A percentile compares a stretch with the other conserved stretches of the same genome.
These are phyloP conservation scores for Coptodon rendalli DNA, from an alignment of 2,113 vertebrate genomes.

Conservation along the genomic window DNA sequence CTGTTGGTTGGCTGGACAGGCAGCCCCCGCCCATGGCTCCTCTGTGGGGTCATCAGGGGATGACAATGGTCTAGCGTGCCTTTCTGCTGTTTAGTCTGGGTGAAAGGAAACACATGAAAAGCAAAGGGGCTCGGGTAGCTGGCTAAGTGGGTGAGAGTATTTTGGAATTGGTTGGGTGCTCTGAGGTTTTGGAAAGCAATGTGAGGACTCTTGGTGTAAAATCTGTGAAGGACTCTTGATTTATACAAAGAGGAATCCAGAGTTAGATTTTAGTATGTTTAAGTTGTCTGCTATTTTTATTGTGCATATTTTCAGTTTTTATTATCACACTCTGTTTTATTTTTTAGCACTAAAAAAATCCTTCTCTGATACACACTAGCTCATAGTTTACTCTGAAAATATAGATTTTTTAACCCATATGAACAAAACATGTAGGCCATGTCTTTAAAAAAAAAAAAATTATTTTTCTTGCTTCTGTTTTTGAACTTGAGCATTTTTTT, in stretches of 20 bases:
- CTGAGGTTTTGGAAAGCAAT: slow-evolving; percentile 26
- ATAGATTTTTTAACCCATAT: not conserved
- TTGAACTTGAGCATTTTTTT: not conserved
- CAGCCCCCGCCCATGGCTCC: slow-evolving; percentile 3
- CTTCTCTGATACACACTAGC: not conserved
- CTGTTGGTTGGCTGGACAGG: slow-evolving; percentile 19
- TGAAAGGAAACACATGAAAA: slow-evolving; percentile 1
- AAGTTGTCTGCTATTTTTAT: not conserved
- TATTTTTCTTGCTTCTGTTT: not conserved
- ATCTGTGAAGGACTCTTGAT: not conserved
- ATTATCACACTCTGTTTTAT: not conserved
- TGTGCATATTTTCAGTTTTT: not conserved
- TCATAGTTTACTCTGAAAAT: not conserved
- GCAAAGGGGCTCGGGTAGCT: not conserved
- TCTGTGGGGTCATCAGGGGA: slow-evolving; percentile 12
- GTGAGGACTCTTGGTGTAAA: not conserved
- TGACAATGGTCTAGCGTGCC: not conserved
- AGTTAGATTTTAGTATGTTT: not conserved
- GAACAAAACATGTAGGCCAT: not conserved
- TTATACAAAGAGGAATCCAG: not conserved
- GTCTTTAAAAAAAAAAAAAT: not conserved
- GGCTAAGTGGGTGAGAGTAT: slow-evolving; percentile 1
- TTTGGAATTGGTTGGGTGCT: not conserved
- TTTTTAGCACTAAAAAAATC: not conserved
- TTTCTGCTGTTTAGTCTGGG: slow-evolving; percentile 13